A percentile compares a stretch with the other conserved stretches of the same genome.
Conservation (phyloP, 2,797 vertebrate genomes). For the Gymnodraco acuticeps region DNA sequence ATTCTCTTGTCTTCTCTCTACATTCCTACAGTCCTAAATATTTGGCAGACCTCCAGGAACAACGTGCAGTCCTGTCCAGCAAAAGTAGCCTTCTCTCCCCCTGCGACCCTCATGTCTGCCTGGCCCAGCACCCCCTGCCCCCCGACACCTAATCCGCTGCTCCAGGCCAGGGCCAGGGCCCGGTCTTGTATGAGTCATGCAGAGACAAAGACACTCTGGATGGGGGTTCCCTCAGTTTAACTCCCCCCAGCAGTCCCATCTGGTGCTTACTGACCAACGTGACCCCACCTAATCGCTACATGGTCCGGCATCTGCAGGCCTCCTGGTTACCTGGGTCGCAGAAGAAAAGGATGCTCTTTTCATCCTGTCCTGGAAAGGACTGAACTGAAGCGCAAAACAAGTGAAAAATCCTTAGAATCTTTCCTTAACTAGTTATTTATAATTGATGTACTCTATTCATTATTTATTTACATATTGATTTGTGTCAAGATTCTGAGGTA, state of each 20-base stretch:
- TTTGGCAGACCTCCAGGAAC: constrained; percentile 82
- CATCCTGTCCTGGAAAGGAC: constrained; percentile 51
- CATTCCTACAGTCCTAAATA: constrained; percentile 88
- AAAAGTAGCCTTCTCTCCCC: constrained; percentile 76
- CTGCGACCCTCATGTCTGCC: constrained; percentile 90
- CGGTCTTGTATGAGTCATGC: constrained; percentile 37
- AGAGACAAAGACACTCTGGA: constrained; percentile 50
- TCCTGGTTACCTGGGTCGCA: constrained; percentile 61
- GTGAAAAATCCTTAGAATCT: constrained; percentile 47
- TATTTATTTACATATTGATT: constrained; percentile 68
- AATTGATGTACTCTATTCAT: constrained; percentile 64
- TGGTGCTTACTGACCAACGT: constrained; percentile 63
- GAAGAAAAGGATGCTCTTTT: constrained; percentile 59
- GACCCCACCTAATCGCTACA: constrained; percentile 17
- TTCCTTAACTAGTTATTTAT: constrained; percentile 71
- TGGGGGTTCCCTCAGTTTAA: constrained; percentile 25
- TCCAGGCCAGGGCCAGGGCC: constrained; percentile 20
- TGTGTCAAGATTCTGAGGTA: constrained; percentile 62
- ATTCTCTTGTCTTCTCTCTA: constrained; percentile 47
- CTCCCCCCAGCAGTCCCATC: constrained; percentile 33
- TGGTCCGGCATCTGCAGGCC: constrained; percentile 30
- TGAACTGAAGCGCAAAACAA: constrained; percentile 43
- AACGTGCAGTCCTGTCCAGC: constrained; percentile 84
- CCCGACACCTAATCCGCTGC: constrained; percentile 81
- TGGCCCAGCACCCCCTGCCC: constrained; percentile 86